A percentile compares a stretch with the other conserved stretches of the same genome.
Conservation (phyloP, 2,113 vertebrate species). For the Pongo pygmaeus region DNA sequence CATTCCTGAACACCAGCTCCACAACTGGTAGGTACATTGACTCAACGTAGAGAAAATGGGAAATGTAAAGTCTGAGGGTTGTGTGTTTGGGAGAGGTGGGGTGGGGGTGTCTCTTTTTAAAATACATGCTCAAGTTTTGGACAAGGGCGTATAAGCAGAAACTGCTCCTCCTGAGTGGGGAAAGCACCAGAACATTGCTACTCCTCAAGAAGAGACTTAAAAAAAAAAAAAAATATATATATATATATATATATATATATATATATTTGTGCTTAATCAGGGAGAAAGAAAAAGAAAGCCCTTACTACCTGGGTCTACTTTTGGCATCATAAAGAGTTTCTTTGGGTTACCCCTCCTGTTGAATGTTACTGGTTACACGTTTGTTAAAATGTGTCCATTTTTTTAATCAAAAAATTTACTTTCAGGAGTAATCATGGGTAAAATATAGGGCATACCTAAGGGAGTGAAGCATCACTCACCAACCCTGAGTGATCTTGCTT, state of each 20-base stretch:
- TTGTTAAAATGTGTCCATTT: not conserved
- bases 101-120: not conserved
- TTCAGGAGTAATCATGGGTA: fast-evolving
- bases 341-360: not conserved
- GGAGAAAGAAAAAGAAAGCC: not conserved
- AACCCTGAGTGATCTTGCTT: not conserved
- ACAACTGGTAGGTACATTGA: not conserved
- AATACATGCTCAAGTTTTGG: not conserved
- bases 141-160: not conserved
- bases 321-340: not conserved
- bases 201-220: not conserved
- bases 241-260: too few species aligned
- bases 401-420: fast-evolving
- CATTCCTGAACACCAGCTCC: not conserved
- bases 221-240: too few species aligned
- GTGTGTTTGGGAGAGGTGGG: fast-evolving
- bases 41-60: constrained; percentile 9
- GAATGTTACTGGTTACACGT: not conserved
- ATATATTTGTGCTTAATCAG: not conserved
- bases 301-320: not conserved
- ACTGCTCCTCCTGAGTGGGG: not conserved
- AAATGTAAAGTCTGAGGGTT: not conserved
- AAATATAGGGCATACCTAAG: fast-evolving
- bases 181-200: not conserved
- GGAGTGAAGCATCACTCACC: fast-evolving